Base-by-base conservation (phyloP, 2,797 vertebrate genomes). In the Phoebastria nigripes region DNA sequence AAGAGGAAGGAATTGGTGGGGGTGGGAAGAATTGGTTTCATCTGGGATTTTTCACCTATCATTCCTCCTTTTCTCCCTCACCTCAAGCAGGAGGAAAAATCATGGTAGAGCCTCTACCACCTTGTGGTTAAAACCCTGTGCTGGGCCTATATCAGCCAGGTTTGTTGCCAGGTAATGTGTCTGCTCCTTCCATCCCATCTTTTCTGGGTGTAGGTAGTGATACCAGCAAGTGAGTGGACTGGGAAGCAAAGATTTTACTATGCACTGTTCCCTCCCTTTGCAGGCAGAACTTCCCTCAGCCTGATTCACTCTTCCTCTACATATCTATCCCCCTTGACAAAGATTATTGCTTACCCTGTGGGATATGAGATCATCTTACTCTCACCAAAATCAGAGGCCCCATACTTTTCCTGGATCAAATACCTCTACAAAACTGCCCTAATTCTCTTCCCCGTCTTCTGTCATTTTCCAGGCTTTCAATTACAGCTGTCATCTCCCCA, bases 101-200 rank as follows among this genome's bases (percentile, higher is more conserved):
- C 0, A 0, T 29, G 18, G 6, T 33, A 65, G 24, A 63, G 7
- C 20, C 28, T 81, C 25, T 51, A 20, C 8, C 8, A 37, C 26
- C 31, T 29, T 33, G 37, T 37, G 54, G 33, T 72, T 76, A 76
- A 93, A 95, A 22, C 11, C 11, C 49, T 66, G 10, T 87, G 42
- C 58, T 85, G 71, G 22, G 31, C 9, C 31, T 73, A 0, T 41
- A 16, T 49, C 61, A 82, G 31, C 18, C 51, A 33, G 22, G 26
- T 54, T 86, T 93, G 51, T 52, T 84, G 54, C 20, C n/a, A 46
- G 41, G 37, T 37, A 7, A 35, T 51, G 15, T 28, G n/a, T 49
- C n/a, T 73, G 44, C 8, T 31, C 61, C 35, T 66, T 72, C 37
- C 7, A 19, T 56, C 28, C 69, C 15, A 3, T 28, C 52, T 65